Evolutionary conservation across 1,140 invertebrate species (phyloP).

Genomic region (Heliconius himera): DNA sequence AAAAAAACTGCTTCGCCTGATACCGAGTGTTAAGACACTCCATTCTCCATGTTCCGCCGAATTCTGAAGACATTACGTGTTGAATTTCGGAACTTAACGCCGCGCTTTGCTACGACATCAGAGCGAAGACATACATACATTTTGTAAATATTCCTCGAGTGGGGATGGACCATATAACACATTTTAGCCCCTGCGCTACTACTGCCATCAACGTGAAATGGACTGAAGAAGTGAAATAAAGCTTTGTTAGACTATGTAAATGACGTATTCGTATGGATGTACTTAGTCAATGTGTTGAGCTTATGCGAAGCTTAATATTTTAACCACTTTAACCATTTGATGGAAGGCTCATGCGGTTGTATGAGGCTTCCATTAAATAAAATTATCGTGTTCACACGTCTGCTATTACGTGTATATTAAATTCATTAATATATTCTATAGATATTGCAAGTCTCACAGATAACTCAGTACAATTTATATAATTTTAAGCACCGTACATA

Average conservation of each 20-base stretch:
- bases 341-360: not conserved
- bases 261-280: not conserved
- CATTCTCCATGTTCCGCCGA: too few relatives aligned
- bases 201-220: too few relatives aligned
- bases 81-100: too few relatives aligned
- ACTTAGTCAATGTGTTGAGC: not conserved
- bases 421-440: not conserved
- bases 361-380: not conserved
- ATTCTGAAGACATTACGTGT: too few relatives aligned
- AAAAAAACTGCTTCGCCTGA: too few relatives aligned
- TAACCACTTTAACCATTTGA: not conserved
- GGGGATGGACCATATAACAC: too few relatives aligned
- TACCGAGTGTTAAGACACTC: too few relatives aligned
- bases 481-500: not conserved
- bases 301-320: not conserved
- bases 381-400: slow-evolving; percentile 9
- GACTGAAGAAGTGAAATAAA: not conserved
- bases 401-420: not conserved
- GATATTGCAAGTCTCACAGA: not conserved
- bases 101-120: too few relatives aligned
- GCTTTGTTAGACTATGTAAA: not conserved
- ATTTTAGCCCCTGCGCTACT: too few relatives aligned
- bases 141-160: too few relatives aligned
- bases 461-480: not conserved
- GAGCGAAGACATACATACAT: too few relatives aligned